A percentile compares a stretch with the other conserved stretches of the same genome.
Conservation (phyloP, 92 coral and sea anemone genomes). For the Phenganax stokvisi region DNA sequence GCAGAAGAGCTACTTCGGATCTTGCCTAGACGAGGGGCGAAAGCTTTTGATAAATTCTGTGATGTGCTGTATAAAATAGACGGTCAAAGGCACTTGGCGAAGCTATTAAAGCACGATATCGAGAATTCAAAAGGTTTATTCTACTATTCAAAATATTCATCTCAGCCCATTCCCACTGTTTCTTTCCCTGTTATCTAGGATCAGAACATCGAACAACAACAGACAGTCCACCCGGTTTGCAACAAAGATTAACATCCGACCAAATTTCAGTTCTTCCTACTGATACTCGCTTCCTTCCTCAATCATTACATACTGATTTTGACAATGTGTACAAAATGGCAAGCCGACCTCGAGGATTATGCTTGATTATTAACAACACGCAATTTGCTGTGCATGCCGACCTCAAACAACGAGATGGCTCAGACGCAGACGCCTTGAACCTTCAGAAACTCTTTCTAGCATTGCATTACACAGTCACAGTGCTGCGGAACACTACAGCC, state of each 20-base stretch:
- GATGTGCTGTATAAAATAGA: slow-evolving; percentile 56
- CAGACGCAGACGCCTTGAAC: slow-evolving; percentile 72
- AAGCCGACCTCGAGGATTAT: slow-evolving; percentile 70
- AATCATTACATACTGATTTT: slow-evolving; percentile 11
- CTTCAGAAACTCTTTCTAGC: slow-evolving; percentile 62
- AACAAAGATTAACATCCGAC: slow-evolving; percentile 25
- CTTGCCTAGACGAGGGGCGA: slow-evolving; percentile 71
- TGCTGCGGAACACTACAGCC: slow-evolving; percentile 55
- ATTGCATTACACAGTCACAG: slow-evolving; percentile 64
- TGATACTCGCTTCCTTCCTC: slow-evolving; percentile 25
- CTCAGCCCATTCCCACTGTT: background rate
- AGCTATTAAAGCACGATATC: slow-evolving; percentile 47
- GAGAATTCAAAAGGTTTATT: slow-evolving; percentile 26
- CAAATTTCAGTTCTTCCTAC: slow-evolving; percentile 33
- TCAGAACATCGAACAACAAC: background rate
- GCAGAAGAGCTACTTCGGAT: slow-evolving; percentile 73
- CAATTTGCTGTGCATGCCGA: slow-evolving; percentile 53
- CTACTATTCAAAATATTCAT: background rate
- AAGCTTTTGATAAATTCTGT: slow-evolving; percentile 64
- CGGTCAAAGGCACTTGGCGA: slow-evolving; percentile 68
- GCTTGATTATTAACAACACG: slow-evolving; percentile 81
- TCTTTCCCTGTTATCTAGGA: background rate
- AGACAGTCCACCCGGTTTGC: slow-evolving; percentile 36
- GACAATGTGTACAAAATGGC: slow-evolving; percentile 69
- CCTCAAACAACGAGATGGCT: slow-evolving; percentile 67